Base-by-base conservation (phyloP, 2,888 invertebrate genomes). In the Orthosia gracilis region DNA sequence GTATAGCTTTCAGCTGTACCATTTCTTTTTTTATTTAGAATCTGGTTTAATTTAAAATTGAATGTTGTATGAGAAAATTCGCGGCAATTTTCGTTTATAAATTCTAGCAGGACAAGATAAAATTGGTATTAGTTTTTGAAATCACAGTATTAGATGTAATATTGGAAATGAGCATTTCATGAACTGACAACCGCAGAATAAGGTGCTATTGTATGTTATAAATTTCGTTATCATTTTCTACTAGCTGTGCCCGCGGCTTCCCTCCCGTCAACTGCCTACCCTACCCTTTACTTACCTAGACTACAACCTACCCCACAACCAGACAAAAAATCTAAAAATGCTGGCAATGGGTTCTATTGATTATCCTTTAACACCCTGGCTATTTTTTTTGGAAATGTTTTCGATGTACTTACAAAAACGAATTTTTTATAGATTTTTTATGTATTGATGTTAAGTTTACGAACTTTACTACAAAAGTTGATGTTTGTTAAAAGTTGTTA, bases 1-100 rank as follows among this genome's bases (percentile, higher is more conserved):
- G 54, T 47, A 18, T 15, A 26, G 64, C 40, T 83, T 54, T 78
- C 21, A 71, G 78, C 70, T 52, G 40, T 13, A 57, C 49, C 64
- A 26, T 69, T 79, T 65, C 26, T 77, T 50, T n/a, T n/a, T 55
- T 23, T 26, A 77, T 69, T 69, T 62, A 82, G 64, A 65, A 69
- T 26, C 55, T 47, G 62, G n/a, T 52, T 64, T n/a, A 64, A 69
- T 47, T 55, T 11, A 54, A 61, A 55, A 64, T 21, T 21, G 26
- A 73, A 76, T 31, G 58, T 74, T 45, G 52, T 76, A 2, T 40
- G 26, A 67, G 82, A 55, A 59, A 31, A 52, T 54, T 54, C 0
- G 15, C 49, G 7, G 12, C 26, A 17, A 57, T 47, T 45, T 45
- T 69, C 3, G 26, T 13, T 17, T 4, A 17, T 21, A 18, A 7